A percentile compares a stretch with the other conserved stretches of the same genome.
Conservation (phyloP, 1,140 invertebrate genomes). For the Papilio helenus region DNA sequence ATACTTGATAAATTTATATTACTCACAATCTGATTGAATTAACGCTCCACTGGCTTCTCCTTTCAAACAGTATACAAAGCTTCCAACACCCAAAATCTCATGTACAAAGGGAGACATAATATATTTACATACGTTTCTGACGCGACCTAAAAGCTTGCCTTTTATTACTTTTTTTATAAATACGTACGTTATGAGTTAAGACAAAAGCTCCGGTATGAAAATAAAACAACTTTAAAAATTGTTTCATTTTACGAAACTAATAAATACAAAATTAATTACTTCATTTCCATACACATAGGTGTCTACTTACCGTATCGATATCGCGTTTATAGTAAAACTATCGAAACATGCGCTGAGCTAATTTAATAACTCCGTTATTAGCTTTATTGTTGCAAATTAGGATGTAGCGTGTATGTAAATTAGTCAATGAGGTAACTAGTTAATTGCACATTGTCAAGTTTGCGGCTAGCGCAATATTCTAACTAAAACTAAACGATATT, state of each 20-base stretch:
- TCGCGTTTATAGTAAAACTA: neutral
- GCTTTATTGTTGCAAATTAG: conserved; percentile 15
- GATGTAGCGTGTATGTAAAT: conserved; percentile 18
- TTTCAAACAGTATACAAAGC: neutral
- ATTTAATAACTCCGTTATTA: neutral
- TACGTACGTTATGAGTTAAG: neutral
- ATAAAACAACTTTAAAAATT: neutral
- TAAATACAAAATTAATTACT: neutral
- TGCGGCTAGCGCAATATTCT: neutral
- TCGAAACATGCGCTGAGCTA: too few species aligned
- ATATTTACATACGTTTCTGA: conserved; percentile 12
- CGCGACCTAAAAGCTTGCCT: neutral
- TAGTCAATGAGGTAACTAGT: conserved; percentile 10
- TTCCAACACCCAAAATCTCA: neutral
- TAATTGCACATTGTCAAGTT: conserved; percentile 17
- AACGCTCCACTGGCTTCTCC: conserved; percentile 3
- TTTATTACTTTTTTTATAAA: neutral
- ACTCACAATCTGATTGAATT: conserved; percentile 15
- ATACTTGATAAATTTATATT: neutral
- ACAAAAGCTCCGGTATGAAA: neutral
- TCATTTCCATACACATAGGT: neutral
- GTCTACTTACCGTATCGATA: neutral
- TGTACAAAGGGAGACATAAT: neutral
- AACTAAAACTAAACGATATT: conserved; percentile 21
- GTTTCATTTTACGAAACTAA: neutral